Conservation (phyloP, 2,113 vertebrate genomes). For the Ameiurus melas region DNA sequence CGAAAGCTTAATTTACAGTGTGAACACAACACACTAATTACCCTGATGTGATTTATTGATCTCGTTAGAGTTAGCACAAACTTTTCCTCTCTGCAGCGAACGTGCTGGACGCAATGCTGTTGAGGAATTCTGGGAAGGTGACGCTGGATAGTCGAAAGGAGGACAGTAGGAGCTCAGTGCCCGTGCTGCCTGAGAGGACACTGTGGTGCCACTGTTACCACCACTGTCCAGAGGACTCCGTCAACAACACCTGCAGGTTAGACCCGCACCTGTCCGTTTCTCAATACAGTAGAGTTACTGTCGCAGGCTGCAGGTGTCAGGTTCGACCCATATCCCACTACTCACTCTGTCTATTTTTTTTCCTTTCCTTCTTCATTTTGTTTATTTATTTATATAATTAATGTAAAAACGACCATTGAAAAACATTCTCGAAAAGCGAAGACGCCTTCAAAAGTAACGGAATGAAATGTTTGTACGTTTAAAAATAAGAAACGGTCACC, state of each 20-base stretch:
- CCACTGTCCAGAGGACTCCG: constrained; percentile 88
- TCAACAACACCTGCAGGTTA: constrained; percentile 93
- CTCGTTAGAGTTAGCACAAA: not conserved
- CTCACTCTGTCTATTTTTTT: too few relatives aligned
- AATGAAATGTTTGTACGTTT: too few relatives aligned
- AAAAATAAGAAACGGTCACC: too few relatives aligned
- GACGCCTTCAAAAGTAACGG: too few relatives aligned
- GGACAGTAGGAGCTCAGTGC: constrained; percentile 72
- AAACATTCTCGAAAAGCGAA: too few relatives aligned
- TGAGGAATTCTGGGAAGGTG: constrained; percentile 84
- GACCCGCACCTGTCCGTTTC: constrained; percentile 37
- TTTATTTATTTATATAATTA: not conserved
- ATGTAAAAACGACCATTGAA: too few relatives aligned
- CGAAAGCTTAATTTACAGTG: not conserved
- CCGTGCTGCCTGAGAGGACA: constrained; percentile 73
- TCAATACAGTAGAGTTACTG: not conserved
- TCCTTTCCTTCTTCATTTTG: too few relatives aligned
- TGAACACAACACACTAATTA: not conserved
- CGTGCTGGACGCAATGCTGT: constrained; percentile 81
- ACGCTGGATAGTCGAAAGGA: constrained; percentile 75
- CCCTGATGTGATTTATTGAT: constrained; percentile 4
- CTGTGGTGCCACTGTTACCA: constrained; percentile 91
- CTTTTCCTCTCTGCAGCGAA: constrained; percentile 64
- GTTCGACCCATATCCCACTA: not conserved
- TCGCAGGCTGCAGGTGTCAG: not conserved